Conservation (phyloP, 2,888 invertebrate species). For the Peribatodes rhomboidaria region DNA sequence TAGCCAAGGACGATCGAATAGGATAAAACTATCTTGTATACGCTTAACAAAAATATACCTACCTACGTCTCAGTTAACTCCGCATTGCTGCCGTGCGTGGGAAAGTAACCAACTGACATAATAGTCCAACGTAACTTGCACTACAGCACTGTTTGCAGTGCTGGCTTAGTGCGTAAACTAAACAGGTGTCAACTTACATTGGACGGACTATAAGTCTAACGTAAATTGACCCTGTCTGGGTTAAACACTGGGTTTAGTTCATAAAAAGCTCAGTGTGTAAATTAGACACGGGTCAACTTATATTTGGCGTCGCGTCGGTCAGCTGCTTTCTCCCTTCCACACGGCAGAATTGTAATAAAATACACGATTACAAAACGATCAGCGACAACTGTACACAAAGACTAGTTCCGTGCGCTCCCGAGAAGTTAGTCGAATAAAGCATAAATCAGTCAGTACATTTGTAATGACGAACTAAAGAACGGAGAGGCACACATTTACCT, state of each 20-base stretch:
- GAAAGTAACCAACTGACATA: background rate
- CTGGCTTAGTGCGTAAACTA: background rate
- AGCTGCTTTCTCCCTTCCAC: background rate
- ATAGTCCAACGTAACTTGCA: background rate
- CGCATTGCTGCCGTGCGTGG: conserved; percentile 54
- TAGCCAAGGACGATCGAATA: conserved; percentile 26
- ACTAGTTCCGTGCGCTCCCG: conserved; percentile 57
- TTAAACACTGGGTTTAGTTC: too few relatives aligned
- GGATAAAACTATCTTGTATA: conserved; percentile 58
- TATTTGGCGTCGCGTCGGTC: background rate
- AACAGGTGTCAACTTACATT: background rate
- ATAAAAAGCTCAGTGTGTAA: background rate
- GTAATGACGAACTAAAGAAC: conserved; percentile 51
- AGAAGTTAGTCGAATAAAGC: conserved; percentile 24
- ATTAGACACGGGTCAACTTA: background rate
- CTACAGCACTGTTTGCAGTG: too few relatives aligned
- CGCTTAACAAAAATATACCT: conserved; percentile 81
- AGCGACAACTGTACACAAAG: conserved; percentile 76
- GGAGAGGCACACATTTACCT: conserved; percentile 75
- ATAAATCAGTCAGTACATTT: conserved; percentile 38
- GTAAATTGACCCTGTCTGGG: too few relatives aligned
- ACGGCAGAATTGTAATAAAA: conserved; percentile 51
- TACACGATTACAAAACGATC: conserved; percentile 78
- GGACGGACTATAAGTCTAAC: background rate
- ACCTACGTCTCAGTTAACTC: conserved; percentile 66